Percentiles rank a stretch among this genome's conserved stretches.
These are phyloP conservation scores for Ophioninae sp. DNA, from an alignment of 2,888 invertebrate genomes.

Conservation along the genomic window DNA sequence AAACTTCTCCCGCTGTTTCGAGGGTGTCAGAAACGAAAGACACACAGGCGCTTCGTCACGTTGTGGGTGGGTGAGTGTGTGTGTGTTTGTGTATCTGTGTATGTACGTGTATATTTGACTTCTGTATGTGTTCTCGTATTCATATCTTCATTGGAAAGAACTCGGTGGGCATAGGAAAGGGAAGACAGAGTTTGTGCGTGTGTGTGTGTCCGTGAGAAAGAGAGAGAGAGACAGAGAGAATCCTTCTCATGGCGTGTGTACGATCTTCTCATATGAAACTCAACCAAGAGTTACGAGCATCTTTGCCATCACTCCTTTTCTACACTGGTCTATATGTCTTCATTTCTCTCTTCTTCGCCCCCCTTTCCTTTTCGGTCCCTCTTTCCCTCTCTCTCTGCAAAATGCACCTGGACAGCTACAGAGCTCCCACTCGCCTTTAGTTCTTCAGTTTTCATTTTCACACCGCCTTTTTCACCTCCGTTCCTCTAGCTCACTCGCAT, in stretches of 20 bases:
- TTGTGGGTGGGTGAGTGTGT: not conserved
- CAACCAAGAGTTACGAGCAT: conserved; percentile 37
- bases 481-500: conserved; percentile 52
- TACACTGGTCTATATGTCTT: conserved; percentile 27
- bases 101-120: conserved; percentile 3
- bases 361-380: not conserved
- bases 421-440: conserved; percentile 15
- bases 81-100: not conserved
- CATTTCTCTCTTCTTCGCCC: conserved; percentile 14
- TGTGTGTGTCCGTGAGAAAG: no score
- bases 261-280: conserved; percentile 39
- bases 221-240: conserved; percentile 25
- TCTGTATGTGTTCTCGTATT: conserved; percentile 69
- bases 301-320: conserved; percentile 42
- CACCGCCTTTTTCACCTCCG: conserved; percentile 48
- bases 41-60: conserved; percentile 62
- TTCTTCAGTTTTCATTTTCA: conserved; percentile 27
- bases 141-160: conserved; percentile 76
- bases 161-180: conserved; percentile 33
- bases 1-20: not conserved
- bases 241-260: conserved; percentile 30
- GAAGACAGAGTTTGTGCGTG: not conserved
- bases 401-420: conserved; percentile 51
- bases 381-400: conserved; percentile 18
- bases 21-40: conserved; percentile 80